Evolutionary conservation across 2,113 vertebrate genomes (phyloP).

Genomic region (Cebus imitator): DNA sequence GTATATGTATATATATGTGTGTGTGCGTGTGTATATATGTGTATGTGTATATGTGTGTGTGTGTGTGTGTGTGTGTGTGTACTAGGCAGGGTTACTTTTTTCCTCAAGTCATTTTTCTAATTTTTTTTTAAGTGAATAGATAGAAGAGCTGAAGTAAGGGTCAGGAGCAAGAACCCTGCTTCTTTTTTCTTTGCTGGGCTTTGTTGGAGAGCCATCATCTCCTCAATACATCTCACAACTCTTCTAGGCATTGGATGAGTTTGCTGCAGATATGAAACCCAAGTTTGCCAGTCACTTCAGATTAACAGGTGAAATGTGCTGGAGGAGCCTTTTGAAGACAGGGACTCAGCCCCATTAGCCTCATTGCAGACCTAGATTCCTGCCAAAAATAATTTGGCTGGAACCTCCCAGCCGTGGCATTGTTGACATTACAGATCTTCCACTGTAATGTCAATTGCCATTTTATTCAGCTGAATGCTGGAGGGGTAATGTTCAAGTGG

Average conservation of each 20-base stretch:
- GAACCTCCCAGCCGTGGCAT: slow-evolving; percentile 48
- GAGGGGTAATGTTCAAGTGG: neutral
- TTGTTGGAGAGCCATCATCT: neutral
- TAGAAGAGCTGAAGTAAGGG: neutral
- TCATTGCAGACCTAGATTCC: slow-evolving; percentile 7
- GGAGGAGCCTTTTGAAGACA: neutral
- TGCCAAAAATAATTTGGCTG: slow-evolving; percentile 38
- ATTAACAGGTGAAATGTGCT: neutral
- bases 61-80: too few species aligned
- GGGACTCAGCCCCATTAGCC: neutral
- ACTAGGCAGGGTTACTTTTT: neutral
- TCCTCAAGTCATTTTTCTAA: neutral
- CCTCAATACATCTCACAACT: neutral
- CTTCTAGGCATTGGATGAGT: neutral
- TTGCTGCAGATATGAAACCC: neutral
- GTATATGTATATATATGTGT: accelerated
- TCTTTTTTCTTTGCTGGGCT: neutral
- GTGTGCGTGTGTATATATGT: neutral
- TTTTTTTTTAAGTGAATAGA: neutral
- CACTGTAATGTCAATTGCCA: neutral
- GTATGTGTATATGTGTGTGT: too few species aligned
- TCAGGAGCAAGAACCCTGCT: neutral
- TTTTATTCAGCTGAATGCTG: neutral
- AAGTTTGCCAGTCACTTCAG: neutral
- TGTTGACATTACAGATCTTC: neutral